Base-by-base conservation (phyloP, 2,888 invertebrate species). In the Ornithoptera priamus region DNA sequence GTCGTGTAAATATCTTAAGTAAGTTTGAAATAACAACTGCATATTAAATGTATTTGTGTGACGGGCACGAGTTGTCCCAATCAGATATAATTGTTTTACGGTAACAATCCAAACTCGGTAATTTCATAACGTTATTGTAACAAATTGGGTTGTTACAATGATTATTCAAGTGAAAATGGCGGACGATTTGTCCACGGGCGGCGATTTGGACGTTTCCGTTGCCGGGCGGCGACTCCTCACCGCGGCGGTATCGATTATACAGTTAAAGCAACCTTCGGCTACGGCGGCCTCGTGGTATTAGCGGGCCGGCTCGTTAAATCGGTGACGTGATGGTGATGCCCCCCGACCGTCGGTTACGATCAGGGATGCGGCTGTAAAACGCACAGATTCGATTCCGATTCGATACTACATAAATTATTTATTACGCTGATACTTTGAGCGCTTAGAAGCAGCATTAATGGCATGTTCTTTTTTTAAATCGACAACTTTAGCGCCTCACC, bases 161-260 rank as follows among this genome's bases (percentile, higher is more conserved):
- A 39, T 62, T 62, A 60, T 50, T 36, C 39, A 20, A 39, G n/a
- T 61, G 66, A 53, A 30, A 42, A 62, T 30, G 22, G 61, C 39
- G 56, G 42, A 8, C 24, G 24, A 62, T 62, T 67, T 57, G 46
- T 68, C 50, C 57, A 1, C 30, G 17, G 36, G 50, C 17, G 20
- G 36, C 30, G 36, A 62, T 63, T 68, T 10, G 62, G n/a, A 59
- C 36, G n/a, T 59, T 67, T 59, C 58, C 58, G 46, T 58, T 68
- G 24, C 22, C 50, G 10, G 42, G 22, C 20, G n/a, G 30, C 24
- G 30, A 46, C 42, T 68, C 67, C 67, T 70, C 67, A 71, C 68
- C 72, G 68, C 60, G 63, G 63, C 68, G 57, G 57, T 73, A 75
- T 74, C 66, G 75, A 72, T 71, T 70, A 65, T 18, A 62, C 50